Evolutionary conservation across 1,140 invertebrate genomes (phyloP).

Genomic region (Triops cancriformis): DNA sequence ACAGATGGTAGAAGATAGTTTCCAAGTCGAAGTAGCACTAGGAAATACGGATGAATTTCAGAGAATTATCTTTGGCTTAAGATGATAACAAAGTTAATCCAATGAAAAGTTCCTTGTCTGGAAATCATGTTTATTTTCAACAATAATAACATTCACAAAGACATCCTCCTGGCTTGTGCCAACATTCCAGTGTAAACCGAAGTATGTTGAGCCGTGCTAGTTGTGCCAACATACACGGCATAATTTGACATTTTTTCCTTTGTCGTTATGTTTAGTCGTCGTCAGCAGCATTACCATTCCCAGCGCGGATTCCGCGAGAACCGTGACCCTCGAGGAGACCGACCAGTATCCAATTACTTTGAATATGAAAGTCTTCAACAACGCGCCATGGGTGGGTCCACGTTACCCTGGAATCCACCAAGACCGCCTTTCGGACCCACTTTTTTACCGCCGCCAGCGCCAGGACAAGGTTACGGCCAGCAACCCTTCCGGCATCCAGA

Average conservation of each 20-base stretch:
- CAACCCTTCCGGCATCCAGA: background rate
- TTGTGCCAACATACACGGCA: background rate
- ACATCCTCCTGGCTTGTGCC: background rate
- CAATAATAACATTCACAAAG: background rate
- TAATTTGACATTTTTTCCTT: slow-evolving; percentile 20
- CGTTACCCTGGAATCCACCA: background rate
- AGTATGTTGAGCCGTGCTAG: background rate
- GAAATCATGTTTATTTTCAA: too few relatives aligned
- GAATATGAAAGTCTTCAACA: slow-evolving; percentile 67
- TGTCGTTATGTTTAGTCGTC: slow-evolving; percentile 44
- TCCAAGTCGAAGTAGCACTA: too few relatives aligned
- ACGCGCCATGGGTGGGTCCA: background rate
- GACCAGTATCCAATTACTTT: slow-evolving; percentile 70
- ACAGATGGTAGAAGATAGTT: too few relatives aligned
- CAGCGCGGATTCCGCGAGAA: slow-evolving; percentile 54
- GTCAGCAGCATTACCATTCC: slow-evolving; percentile 64
- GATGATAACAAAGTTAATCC: too few relatives aligned
- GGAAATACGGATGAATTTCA: too few relatives aligned
- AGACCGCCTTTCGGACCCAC: background rate
- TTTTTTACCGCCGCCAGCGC: background rate
- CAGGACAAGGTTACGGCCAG: background rate
- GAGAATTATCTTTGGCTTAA: too few relatives aligned
- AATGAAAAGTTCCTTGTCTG: too few relatives aligned
- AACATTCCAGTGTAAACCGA: background rate
- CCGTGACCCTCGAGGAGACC: slow-evolving; percentile 37